A percentile compares a stretch with the other conserved stretches of the same genome.
These are phyloP conservation scores for Cebuella pygmaea DNA, from an alignment of 2,797 vertebrate genomes.

Conservation along the genomic window DNA sequence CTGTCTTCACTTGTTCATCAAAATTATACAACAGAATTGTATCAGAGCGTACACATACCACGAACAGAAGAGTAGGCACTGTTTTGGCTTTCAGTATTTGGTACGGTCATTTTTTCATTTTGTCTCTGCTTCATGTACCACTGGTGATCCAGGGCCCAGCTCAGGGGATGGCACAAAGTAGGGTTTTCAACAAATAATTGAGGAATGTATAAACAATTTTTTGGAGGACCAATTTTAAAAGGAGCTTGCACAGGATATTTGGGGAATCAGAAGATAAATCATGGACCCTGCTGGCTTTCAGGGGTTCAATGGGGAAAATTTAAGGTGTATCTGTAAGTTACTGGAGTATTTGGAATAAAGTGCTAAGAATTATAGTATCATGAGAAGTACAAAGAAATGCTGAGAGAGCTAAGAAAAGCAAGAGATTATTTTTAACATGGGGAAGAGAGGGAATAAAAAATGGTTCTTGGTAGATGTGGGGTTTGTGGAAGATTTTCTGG, in stretches of 20 bases:
- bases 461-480: background rate
- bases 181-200: background rate
- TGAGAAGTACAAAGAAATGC: conserved; percentile 7
- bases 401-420: background rate
- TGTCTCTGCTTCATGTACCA: background rate
- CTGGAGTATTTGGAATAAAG: background rate
- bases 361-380: background rate
- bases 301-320: background rate
- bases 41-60: background rate
- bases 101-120: background rate
- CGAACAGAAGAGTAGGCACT: background rate
- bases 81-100: background rate
- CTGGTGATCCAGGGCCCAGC: background rate
- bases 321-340: background rate
- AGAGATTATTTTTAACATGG: background rate
- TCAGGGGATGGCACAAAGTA: background rate
- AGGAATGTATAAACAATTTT: background rate
- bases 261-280: background rate
- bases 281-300: background rate
- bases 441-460: background rate
- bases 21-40: background rate
- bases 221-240: background rate
- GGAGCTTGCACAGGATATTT: background rate
- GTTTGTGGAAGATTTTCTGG: background rate
- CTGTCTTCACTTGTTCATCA: background rate